Evolutionary conservation across 2,888 invertebrate species (phyloP).

Genomic region (Euplexia lucipara): DNA sequence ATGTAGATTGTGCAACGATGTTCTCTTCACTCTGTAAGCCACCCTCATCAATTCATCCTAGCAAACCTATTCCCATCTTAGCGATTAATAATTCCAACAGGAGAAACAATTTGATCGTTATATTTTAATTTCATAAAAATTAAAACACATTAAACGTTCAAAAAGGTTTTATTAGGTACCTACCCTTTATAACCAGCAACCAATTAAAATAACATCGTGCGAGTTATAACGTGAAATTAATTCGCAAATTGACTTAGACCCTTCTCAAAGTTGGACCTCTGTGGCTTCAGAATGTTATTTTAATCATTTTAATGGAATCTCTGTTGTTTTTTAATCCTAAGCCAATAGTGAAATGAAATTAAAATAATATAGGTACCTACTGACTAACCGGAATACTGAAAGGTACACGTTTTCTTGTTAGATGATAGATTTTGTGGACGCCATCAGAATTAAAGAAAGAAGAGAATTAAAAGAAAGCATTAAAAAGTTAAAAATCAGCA

Average conservation of each 20-base stretch:
- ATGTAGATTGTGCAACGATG: too few relatives aligned
- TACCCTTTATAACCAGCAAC: conserved; percentile 24
- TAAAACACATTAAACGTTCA: conserved; percentile 45
- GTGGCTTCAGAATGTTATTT: conserved; percentile 44
- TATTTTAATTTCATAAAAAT: conserved; percentile 39
- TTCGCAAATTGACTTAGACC: conserved; percentile 56
- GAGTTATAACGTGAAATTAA: conserved; percentile 52
- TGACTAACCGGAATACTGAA: background rate
- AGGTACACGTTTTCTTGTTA: too few relatives aligned
- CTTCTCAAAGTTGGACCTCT: conserved; percentile 43
- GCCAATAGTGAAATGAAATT: conserved; percentile 31
- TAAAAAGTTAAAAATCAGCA: too few relatives aligned
- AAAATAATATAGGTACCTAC: conserved; percentile 18
- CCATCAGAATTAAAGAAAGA: too few relatives aligned
- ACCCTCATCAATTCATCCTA: too few relatives aligned
- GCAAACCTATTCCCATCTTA: background rate
- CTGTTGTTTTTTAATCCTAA: conserved; percentile 40
- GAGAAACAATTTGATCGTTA: conserved; percentile 25
- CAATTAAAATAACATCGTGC: conserved; percentile 57
- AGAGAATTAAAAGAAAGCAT: too few relatives aligned
- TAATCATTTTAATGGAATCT: conserved; percentile 49
- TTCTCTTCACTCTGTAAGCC: too few relatives aligned
- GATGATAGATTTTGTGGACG: background rate
- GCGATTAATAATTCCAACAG: conserved; percentile 26
- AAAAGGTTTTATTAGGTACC: conserved; percentile 39